phyloP scores from a whole-genome alignment of 2,797 vertebrate species.

The Siniperca scherzeri region DNA sequence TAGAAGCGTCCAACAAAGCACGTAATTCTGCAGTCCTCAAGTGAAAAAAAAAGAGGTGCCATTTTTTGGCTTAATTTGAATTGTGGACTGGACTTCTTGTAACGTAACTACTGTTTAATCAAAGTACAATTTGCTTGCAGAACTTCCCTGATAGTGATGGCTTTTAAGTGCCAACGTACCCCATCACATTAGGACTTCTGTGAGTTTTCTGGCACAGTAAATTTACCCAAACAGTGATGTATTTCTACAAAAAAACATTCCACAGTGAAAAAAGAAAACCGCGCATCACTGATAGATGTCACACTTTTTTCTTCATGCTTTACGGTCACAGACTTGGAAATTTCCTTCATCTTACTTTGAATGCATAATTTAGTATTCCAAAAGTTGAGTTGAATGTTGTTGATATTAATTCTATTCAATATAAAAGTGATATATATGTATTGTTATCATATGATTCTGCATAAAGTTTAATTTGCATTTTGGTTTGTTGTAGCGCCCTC shows the following conservation, averaged over 20 bases:
- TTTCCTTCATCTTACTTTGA: slow-evolving; percentile 72
- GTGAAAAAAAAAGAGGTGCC: slow-evolving; percentile 29
- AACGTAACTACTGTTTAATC: slow-evolving; percentile 57
- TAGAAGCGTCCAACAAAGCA: slow-evolving; percentile 69
- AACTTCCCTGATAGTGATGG: slow-evolving; percentile 62
- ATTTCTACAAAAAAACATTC: slow-evolving; percentile 72
- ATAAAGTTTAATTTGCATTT: slow-evolving; percentile 71
- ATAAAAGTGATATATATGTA: slow-evolving; percentile 76
- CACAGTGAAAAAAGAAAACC: slow-evolving; percentile 47
- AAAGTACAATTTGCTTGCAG: slow-evolving; percentile 59
- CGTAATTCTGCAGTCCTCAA: slow-evolving; percentile 70
- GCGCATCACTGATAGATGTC: slow-evolving; percentile 66
- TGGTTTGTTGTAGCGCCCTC: slow-evolving; percentile 78
- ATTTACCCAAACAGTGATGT: slow-evolving; percentile 47
- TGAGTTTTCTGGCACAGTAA: slow-evolving; percentile 49
- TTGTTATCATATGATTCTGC: slow-evolving; percentile 71
- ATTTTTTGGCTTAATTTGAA: slow-evolving; percentile 53
- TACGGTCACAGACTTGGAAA: slow-evolving; percentile 49
- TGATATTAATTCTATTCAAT: slow-evolving; percentile 78
- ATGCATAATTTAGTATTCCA: slow-evolving; percentile 73
- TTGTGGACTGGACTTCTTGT: slow-evolving; percentile 51
- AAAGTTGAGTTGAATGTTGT: slow-evolving; percentile 77
- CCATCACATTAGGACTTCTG: slow-evolving; percentile 66
- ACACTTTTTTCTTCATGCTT: slow-evolving; percentile 59
- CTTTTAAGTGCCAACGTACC: slow-evolving; percentile 71